Base-by-base conservation (phyloP, 2,113 vertebrate species). In the Indicator indicator region DNA sequence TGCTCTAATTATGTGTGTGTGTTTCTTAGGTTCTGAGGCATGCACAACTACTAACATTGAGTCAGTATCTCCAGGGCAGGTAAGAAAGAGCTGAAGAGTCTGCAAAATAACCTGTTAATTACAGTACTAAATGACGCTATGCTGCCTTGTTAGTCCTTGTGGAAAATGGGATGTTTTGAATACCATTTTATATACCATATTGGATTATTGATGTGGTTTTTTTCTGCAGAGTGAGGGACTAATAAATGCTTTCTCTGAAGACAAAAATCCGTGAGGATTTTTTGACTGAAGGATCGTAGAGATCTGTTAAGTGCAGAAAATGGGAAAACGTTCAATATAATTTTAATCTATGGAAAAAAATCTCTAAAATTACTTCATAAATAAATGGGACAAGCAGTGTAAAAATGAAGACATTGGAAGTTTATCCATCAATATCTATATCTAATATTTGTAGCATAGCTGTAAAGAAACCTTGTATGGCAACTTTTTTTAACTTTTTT, bases 31-130 rank as follows among this genome's bases (percentile, higher is more conserved):
- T 73, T 89, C 94, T 73, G 98, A 98, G 84, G 60, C 60, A 14
- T 96, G 96, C 73, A 97, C 98, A 70, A 76, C 84, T 15, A 74
- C 82, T 27, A 91, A 75, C 40, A 64, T 79, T 3, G 96, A 95
- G 74, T 92, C 93, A 15, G 89, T 97, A 90, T 71, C 95, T 27
- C 65, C 95, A 48, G 87, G 94, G 80, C 98, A 98, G 98, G 99
- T 99, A 98, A 97, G 80, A 38, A 33, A 48, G 60, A 75, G 60
- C 50, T 85, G 59, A 48, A 38, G 1, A 48, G 14, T 59, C 33
- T 91, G 56, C 23, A 26, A 11, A 62, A 23, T 73, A 54, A 52
- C 18, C n/a, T 48, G 15, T 10, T 63, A 73, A 27, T 67, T 83
- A 11, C 4, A 62, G 18, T 65, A 7, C 16, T 85, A 0, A 27